Percentiles rank a stretch among this genome's conserved stretches.
Evolutionary conservation across 2,888 invertebrate genomes (phyloP).

Genomic region (Apomyelois bistriatella): DNA sequence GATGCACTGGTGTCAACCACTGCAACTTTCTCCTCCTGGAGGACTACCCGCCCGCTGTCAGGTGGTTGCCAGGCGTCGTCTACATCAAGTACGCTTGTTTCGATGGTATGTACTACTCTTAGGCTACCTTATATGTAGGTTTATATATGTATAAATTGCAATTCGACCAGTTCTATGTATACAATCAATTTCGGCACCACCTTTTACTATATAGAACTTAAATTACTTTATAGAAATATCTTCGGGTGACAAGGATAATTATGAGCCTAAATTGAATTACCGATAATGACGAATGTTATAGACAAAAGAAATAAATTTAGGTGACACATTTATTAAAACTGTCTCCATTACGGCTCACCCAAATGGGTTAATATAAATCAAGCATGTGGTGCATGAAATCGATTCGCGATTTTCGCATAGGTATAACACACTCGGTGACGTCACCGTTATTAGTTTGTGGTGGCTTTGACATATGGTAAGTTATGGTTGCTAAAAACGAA

Average conservation of each 20-base stretch:
- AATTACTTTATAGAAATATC: too few relatives aligned
- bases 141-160: too few relatives aligned
- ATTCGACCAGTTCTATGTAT: too few relatives aligned
- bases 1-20: constrained; percentile 87
- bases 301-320: background rate
- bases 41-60: constrained; percentile 82
- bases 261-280: background rate
- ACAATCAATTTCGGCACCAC: too few relatives aligned
- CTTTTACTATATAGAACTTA: too few relatives aligned
- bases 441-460: constrained; percentile 26
- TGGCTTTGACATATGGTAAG: constrained; percentile 13
- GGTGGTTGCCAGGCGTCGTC: constrained; percentile 84
- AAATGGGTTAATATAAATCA: background rate
- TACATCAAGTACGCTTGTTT: constrained; percentile 87
- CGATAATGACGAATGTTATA: too few relatives aligned
- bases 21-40: constrained; percentile 84
- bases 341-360: constrained; percentile 8
- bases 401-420: constrained; percentile 31
- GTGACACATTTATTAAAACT: constrained; percentile 9
- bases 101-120: constrained; percentile 78
- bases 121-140: too few relatives aligned
- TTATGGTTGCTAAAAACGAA: too few relatives aligned
- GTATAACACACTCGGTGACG: constrained; percentile 39
- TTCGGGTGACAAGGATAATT: too few relatives aligned
- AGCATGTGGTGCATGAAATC: constrained; percentile 43